Evolutionary conservation across 2,113 vertebrate genomes (phyloP).

Genomic region (Corynorhinus townsendii): DNA sequence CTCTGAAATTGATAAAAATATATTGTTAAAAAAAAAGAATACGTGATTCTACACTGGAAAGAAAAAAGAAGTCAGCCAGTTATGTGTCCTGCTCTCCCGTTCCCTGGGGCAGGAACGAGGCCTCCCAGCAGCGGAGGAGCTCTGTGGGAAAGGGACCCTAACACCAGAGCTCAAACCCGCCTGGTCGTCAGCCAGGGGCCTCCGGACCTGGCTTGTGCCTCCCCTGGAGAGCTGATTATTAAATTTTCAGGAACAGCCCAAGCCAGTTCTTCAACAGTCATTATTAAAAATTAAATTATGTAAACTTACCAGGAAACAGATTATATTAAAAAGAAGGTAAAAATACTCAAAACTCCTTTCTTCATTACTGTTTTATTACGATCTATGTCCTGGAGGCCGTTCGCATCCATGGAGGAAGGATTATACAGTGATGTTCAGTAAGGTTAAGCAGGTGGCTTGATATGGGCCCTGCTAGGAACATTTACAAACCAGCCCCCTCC

Average conservation of each 20-base stretch:
- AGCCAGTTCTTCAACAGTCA: not conserved
- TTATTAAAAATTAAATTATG: not conserved
- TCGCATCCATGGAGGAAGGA: not conserved
- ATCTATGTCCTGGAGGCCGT: not conserved
- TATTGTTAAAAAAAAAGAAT: not conserved
- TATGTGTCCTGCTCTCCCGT: not conserved
- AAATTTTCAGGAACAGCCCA: not conserved
- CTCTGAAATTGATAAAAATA: too few relatives aligned
- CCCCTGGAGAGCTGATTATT: not conserved
- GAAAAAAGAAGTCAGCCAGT: not conserved
- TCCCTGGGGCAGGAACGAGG: not conserved
- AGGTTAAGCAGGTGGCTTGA: not conserved
- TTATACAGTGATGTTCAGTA: not conserved
- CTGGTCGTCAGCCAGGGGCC: not conserved
- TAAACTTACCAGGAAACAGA: not conserved
- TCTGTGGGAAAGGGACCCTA: not conserved
- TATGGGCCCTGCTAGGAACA: not conserved
- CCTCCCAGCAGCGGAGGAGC: not conserved
- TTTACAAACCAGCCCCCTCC: not conserved
- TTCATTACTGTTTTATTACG: not conserved
- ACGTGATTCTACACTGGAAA: not conserved
- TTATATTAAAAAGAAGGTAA: not conserved
- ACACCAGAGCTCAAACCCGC: rapidly evolving
- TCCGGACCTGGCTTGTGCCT: too few relatives aligned
- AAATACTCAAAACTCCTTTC: not conserved